Percentiles rank a stretch among this genome's conserved stretches.
These are phyloP conservation scores for Cyphomyrus plagiostoma DNA, from an alignment of 2,113 vertebrate genomes.

Conservation along the genomic window DNA sequence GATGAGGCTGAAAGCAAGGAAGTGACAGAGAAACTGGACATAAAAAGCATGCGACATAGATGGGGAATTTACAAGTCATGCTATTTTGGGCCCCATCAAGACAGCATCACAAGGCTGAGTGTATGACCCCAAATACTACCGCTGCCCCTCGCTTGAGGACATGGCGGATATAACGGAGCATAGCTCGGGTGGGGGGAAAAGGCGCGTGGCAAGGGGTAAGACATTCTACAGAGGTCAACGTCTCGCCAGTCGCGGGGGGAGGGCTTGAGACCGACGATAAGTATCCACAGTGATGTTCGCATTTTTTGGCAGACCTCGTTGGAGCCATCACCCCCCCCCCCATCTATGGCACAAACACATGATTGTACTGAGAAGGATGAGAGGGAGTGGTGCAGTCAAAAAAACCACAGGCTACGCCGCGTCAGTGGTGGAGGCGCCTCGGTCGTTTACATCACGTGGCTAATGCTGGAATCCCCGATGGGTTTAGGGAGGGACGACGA, in stretches of 20 bases:
- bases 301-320: conserved; percentile 13
- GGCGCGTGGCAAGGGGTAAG: background rate
- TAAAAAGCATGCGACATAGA: background rate
- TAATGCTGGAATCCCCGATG: background rate
- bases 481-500: background rate
- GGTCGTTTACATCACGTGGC: background rate
- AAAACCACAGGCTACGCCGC: background rate
- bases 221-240: conserved; percentile 9
- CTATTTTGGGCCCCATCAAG: background rate
- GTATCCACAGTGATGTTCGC: background rate
- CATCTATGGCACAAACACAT: conserved; percentile 18
- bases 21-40: background rate
- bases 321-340: background rate
- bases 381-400: conserved; percentile 19
- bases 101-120: background rate
- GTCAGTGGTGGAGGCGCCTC: background rate
- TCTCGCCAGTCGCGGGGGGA: background rate
- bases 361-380: conserved; percentile 16
- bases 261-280: conserved; percentile 3
- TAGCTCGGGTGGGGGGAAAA: background rate
- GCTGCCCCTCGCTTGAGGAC: background rate
- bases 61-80: background rate
- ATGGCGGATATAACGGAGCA: background rate
- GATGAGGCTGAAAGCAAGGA: background rate
- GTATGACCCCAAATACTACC: background rate